Conservation (phyloP, 2,797 vertebrate species). For the Parauchenoglanis punctatus region DNA sequence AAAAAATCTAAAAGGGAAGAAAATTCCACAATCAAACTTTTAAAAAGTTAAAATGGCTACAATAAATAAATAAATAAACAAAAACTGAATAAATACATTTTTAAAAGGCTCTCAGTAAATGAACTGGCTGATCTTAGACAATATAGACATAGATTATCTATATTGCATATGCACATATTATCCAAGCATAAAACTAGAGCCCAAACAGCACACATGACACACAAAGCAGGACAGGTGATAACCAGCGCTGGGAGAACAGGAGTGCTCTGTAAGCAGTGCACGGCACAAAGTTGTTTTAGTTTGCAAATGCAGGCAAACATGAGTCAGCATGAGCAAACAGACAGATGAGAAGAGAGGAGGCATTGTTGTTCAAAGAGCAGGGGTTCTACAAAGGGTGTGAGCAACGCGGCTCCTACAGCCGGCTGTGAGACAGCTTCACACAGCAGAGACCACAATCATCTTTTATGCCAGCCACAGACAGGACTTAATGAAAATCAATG, state of each 20-base stretch:
- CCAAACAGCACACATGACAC: constrained; percentile 33
- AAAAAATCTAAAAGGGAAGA: not conserved
- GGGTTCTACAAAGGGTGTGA: constrained; percentile 31
- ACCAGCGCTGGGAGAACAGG: constrained; percentile 29
- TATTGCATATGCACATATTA: constrained; percentile 55
- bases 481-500: constrained; percentile 62
- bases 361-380: constrained; percentile 26
- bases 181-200: constrained; percentile 47
- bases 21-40: not conserved
- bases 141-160: constrained; percentile 38
- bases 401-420: constrained; percentile 21
- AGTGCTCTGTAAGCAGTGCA: constrained; percentile 23
- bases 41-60: not conserved
- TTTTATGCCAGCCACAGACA: constrained; percentile 56
- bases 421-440: constrained; percentile 29
- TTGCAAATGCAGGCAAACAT: constrained; percentile 40
- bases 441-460: constrained; percentile 34
- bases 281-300: constrained; percentile 30
- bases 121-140: not conserved
- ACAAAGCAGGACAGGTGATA: constrained; percentile 31
- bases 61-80: not conserved
- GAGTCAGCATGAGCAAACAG: constrained; percentile 37
- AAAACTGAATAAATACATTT: constrained; percentile 17
- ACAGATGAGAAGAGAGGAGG: not conserved
- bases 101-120: constrained; percentile 22